These are phyloP conservation scores for Tiaroga cobitis DNA, from an alignment of 2,797 vertebrate genomes.

Conservation along the genomic window DNA sequence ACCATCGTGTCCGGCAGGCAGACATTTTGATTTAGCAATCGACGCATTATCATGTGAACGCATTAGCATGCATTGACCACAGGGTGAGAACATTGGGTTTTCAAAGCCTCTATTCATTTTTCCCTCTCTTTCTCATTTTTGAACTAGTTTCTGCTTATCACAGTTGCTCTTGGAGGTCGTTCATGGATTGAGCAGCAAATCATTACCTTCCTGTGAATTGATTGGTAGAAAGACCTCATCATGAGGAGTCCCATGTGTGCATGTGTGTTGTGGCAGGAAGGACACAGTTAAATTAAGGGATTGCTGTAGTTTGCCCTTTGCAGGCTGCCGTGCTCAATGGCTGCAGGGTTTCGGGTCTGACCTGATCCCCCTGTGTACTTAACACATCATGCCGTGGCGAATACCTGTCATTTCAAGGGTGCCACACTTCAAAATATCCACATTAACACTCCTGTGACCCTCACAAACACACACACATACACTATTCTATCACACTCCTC, in stretches of 20 bases:
- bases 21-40: conserved; percentile 65
- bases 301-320: conserved; percentile 11
- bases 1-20: conserved; percentile 34
- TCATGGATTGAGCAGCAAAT: conserved; percentile 30
- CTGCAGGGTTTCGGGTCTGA: background rate
- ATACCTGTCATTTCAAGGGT: conserved; percentile 35
- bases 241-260: conserved; percentile 36
- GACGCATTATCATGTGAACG: conserved; percentile 61
- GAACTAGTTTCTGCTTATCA: conserved; percentile 30
- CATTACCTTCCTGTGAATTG: conserved; percentile 23
- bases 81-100: conserved; percentile 11
- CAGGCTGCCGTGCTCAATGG: conserved; percentile 5
- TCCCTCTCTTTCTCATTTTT: conserved; percentile 50
- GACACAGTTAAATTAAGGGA: conserved; percentile 31
- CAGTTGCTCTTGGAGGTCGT: conserved; percentile 46
- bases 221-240: conserved; percentile 40
- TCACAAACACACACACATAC: background rate
- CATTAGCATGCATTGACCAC: conserved; percentile 49
- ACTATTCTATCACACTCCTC: background rate
- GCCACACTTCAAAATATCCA: background rate
- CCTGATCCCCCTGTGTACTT: conserved; percentile 7
- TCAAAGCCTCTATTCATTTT: conserved; percentile 59
- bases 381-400: background rate
- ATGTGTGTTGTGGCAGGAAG: conserved; percentile 31
- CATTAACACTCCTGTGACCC: conserved; percentile 17